Base-by-base conservation (phyloP, 1,140 invertebrate species). In the Apolygus lucorum region DNA sequence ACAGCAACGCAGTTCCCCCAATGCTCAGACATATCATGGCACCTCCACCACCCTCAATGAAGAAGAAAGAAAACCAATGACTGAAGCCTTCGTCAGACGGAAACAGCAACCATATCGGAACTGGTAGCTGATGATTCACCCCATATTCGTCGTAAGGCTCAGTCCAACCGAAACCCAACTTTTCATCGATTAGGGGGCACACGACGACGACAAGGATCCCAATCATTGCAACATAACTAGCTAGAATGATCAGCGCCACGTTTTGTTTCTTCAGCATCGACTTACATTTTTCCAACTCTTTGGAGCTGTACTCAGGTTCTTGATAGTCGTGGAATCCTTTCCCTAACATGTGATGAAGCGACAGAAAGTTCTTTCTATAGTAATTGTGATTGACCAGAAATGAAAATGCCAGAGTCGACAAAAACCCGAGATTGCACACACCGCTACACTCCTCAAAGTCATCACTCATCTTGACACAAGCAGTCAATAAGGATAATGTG, bases 291-390 rank as follows among this genome's bases (percentile, higher is more conserved):
- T 17, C 54, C 13, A 59, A 4, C 4, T 17, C 54, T 59, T 59
- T 21, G 4, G 54, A 21, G 22, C 54, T 59, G 54, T 17, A 59
- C 22, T 59, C 8, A 11, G 54, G 54, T 24, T 59, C 54, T 8
- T 59, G 8, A 21, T 59, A 59, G 4, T 59, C 54, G 54, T 59
- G 54, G 22, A 59, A 59, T 22, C 54, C 54, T 59, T 59, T 59
- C 11, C 54, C 54, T 4, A 17, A 21, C 54, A 59, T 59, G 54
- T 21, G 11, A 59, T 59, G 54, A 59, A 59, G 54, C 8, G 4
- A 4, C 22, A 59, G 22, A 17, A 59, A 22, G 4, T 4, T 14
- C 22, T 24, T 59, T 21, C 54, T 8, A 21, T 59, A 59, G 22
- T 14, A 14, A 22, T 59, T 59, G 22, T 59, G 54, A 22, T 59